Base-by-base conservation (phyloP, 1,140 invertebrate genomes). In the Gryon sp. region DNA sequence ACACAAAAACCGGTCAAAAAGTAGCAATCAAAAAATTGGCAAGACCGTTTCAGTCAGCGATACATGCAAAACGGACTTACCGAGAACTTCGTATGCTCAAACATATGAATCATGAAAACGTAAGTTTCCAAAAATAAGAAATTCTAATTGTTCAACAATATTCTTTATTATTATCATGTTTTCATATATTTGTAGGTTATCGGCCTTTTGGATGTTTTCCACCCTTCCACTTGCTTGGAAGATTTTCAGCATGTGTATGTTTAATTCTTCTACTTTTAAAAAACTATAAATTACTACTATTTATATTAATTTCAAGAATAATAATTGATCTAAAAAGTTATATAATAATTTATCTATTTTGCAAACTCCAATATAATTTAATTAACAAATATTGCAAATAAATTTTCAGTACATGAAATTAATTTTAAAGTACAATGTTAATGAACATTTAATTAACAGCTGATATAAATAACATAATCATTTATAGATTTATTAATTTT, bases 61-160 rank as follows among this genome's bases (percentile, higher is more conserved):
- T 99, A 20, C 98, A 99, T 90, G 98, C 98, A 9, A 99, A 99
- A 89, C 91, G 98, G 74, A 99, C 98, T 2, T 99, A 99, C 84
- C 91, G 98, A 57, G 98, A 99, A 88, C 91, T 99, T 68, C 92
- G 97, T 46, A 93, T 99, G 89, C 92, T 99, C 46, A 99, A 99
- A 87, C 96, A 99, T 81, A 99, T 99, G 94, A 97, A 98, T 87
- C 98, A 99, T 91, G 98, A 99, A 90, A 99, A 99, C 94, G 97
- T 99, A 88, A 95, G 82, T 84, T 20, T 36, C 19, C 4, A 28
- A 14, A 48, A 41, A 76, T 59, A 66, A 19, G 12, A 28, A 40
- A 41, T 20, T 36, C 12, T 26, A 40, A 22, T 24, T 38, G 14
- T n/a, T 7, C 6, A n/a, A 28, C 8, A 28, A n/a, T 7, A 2